A percentile compares a stretch with the other conserved stretches of the same genome.
Conservation (phyloP, 1,140 invertebrate species). For the Mactra quadrangularis region DNA sequence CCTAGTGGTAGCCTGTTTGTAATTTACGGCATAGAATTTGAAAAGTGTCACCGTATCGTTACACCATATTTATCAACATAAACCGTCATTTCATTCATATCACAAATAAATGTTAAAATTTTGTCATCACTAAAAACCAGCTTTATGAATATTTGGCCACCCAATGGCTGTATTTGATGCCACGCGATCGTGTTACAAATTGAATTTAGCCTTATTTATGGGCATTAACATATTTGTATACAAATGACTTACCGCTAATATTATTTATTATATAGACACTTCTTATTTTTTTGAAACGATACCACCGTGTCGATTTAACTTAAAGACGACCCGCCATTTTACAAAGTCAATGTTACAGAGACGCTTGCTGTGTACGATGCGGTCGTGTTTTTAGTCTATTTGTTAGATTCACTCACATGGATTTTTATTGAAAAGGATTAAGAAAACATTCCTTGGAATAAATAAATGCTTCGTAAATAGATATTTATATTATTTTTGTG, state of each 20-base stretch:
- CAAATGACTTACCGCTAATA: constrained; percentile 7
- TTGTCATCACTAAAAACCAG: constrained; percentile 10
- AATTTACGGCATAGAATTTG: constrained; percentile 25
- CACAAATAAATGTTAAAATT: constrained; percentile 13
- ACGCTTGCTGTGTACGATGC: too few relatives aligned
- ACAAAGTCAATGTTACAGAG: too few relatives aligned
- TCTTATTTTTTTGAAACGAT: constrained; percentile 5
- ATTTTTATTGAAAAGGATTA: too few relatives aligned
- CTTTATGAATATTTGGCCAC: constrained; percentile 22
- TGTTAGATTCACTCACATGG: too few relatives aligned
- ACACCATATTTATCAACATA: constrained; percentile 37
- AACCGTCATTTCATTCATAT: constrained; percentile 14
- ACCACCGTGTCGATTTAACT: too few relatives aligned
- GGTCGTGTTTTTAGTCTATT: too few relatives aligned
- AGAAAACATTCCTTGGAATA: too few relatives aligned
- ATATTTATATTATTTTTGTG: too few relatives aligned
- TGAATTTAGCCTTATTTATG: constrained; percentile 34
- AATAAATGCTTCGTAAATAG: too few relatives aligned
- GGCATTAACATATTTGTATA: constrained; percentile 42
- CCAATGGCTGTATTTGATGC: constrained; percentile 17
- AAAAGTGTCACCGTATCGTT: constrained; percentile 29
- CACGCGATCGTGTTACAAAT: constrained; percentile 9
- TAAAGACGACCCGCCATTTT: too few relatives aligned
- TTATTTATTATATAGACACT: constrained; percentile 23
- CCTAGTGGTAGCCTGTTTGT: too few relatives aligned